Percentiles rank a stretch among this genome's conserved stretches.
phyloP scores from a whole-genome alignment of 2,797 vertebrate species.

The Agapornis canus region DNA sequence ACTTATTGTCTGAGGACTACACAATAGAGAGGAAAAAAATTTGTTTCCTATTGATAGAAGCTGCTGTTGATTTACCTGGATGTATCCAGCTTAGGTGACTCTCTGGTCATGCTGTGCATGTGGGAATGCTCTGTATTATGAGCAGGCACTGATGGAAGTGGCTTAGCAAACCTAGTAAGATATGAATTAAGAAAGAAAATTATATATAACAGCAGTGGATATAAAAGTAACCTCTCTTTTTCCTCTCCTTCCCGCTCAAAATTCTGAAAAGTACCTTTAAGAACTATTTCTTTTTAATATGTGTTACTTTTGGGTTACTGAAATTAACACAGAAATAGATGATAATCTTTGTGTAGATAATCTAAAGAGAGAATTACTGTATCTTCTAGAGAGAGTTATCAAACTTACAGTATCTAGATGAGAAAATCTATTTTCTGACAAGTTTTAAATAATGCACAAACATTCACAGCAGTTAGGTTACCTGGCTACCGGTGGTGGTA shows the following conservation, averaged over 20 bases:
- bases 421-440: neutral
- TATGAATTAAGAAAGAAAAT: neutral
- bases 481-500: conserved; percentile 52
- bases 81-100: conserved; percentile 15
- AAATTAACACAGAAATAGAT: neutral
- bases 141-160: neutral
- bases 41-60: neutral
- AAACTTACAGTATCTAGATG: neutral
- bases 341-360: neutral
- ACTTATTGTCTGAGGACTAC: neutral
- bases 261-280: neutral
- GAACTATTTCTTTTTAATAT: neutral
- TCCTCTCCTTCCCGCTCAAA: neutral
- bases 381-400: neutral
- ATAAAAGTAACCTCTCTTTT: neutral
- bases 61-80: conserved; percentile 23
- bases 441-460: neutral
- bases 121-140: conserved; percentile 22
- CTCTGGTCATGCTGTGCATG: neutral
- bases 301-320: neutral
- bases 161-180: conserved; percentile 48
- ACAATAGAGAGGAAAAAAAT: neutral
- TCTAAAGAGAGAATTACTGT: neutral
- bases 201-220: neutral
- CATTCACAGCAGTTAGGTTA: conserved; percentile 24